A percentile compares a stretch with the other conserved stretches of the same genome.
Evolutionary conservation across 2,888 invertebrate species (phyloP).

Genomic region (Phragmatobia fuliginosa): DNA sequence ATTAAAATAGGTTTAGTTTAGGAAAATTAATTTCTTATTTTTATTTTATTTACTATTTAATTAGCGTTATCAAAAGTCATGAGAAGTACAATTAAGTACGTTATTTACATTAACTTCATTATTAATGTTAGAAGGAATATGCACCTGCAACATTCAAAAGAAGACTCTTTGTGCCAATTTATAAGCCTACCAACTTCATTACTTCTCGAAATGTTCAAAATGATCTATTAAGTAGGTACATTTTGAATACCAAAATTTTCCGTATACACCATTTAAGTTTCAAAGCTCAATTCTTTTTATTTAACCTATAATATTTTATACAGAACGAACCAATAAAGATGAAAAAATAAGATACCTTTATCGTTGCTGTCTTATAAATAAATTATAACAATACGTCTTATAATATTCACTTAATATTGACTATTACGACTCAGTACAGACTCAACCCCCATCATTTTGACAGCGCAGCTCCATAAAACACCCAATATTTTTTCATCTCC

Average conservation of each 20-base stretch:
- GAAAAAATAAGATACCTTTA: neutral
- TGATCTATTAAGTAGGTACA: too few relatives aligned
- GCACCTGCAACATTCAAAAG: too few relatives aligned
- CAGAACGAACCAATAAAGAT: neutral
- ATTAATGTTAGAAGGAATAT: neutral
- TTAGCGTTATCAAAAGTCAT: neutral
- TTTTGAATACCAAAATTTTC: too few relatives aligned
- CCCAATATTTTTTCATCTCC: neutral
- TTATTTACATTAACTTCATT: neutral
- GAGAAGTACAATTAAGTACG: neutral
- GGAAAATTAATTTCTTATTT: too few relatives aligned
- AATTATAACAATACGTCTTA: neutral
- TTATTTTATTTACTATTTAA: neutral
- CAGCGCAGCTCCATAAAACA: neutral
- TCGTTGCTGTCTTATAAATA: neutral
- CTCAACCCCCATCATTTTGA: neutral
- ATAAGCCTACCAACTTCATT: neutral
- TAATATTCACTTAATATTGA: neutral
- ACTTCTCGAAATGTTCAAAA: neutral
- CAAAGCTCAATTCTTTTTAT: neutral
- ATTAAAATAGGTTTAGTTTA: too few relatives aligned
- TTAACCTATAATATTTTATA: neutral
- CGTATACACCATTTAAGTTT: neutral
- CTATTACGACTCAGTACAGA: neutral
- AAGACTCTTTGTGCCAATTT: neutral